These are phyloP conservation scores for Eubasilissa splendida DNA, from an alignment of 2,888 invertebrate genomes.

Conservation along the genomic window DNA sequence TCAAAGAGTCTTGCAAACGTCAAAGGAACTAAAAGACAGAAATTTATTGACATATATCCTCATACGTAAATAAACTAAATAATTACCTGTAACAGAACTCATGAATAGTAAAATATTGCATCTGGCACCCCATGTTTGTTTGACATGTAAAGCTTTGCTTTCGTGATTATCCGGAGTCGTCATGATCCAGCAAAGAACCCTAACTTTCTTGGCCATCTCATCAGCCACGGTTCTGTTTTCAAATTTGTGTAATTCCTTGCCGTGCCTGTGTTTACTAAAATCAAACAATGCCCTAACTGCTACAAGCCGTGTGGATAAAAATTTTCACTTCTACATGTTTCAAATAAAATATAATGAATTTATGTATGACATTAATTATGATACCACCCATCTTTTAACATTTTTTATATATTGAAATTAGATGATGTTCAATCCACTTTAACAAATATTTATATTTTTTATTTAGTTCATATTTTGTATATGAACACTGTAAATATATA, in stretches of 20 bases:
- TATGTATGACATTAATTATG: slow-evolving; percentile 61
- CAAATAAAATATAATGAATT: neutral
- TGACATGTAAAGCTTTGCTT: slow-evolving; percentile 92
- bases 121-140: slow-evolving; percentile 95
- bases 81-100: slow-evolving; percentile 82
- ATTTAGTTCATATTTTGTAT: no score
- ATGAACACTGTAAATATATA: no score
- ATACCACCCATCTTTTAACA: slow-evolving; percentile 46
- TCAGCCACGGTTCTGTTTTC: slow-evolving; percentile 81
- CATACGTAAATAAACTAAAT: neutral
- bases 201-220: slow-evolving; percentile 81
- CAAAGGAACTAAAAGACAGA: no score
- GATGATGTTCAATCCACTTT: slow-evolving; percentile 28
- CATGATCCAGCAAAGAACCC: slow-evolving; percentile 97
- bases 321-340: no score
- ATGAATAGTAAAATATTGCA: slow-evolving; percentile 92
- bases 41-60: no score
- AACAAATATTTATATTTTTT: no score
- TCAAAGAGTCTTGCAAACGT: no score
- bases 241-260: slow-evolving; percentile 80
- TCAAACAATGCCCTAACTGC: slow-evolving; percentile 65
- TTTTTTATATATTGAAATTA: slow-evolving; percentile 50
- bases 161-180: slow-evolving; percentile 93
- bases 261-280: slow-evolving; percentile 67
- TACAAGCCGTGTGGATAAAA: slow-evolving; percentile 64